These are phyloP conservation scores for Coturnix japonica DNA, from an alignment of 2,113 vertebrate genomes.

Conservation along the genomic window DNA sequence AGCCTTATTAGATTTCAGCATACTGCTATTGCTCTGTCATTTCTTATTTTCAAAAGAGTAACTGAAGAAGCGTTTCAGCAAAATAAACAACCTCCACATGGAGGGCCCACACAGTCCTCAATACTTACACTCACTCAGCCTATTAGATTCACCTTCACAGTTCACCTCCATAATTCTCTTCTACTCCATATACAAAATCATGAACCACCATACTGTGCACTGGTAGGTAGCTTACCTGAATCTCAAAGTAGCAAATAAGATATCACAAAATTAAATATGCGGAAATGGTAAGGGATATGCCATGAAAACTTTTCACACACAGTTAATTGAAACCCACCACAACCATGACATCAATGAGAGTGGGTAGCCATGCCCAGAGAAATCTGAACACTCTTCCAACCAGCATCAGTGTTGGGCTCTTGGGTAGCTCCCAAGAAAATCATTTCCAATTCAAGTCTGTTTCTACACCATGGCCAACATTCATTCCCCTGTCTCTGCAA, in stretches of 20 bases:
- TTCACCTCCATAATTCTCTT: background rate
- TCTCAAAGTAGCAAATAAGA: background rate
- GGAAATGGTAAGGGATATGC: background rate
- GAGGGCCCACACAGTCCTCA: slow-evolving; percentile 21
- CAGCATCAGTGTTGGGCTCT: background rate
- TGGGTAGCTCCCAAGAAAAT: background rate
- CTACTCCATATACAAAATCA: background rate
- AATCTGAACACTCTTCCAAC: background rate
- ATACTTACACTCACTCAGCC: background rate
- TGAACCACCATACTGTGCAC: no score
- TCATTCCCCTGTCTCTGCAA: background rate
- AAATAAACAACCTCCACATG: slow-evolving; percentile 29
- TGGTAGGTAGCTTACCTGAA: background rate
- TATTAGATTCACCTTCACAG: slow-evolving; percentile 33
- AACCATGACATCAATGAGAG: no score
- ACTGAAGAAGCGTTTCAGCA: slow-evolving; percentile 52
- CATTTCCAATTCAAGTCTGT: background rate
- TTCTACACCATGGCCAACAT: background rate
- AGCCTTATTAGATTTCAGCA: slow-evolving; percentile 49
- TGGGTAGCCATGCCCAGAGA: no score
- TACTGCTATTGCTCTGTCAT: slow-evolving; percentile 16
- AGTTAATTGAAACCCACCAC: background rate
- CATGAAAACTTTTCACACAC: no score
- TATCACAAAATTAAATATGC: background rate
- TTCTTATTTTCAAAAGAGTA: slow-evolving; percentile 64